A percentile compares a stretch with the other conserved stretches of the same genome.
Evolutionary conservation across 2,888 invertebrate genomes (phyloP).

Genomic region (Alloplasta piceator): DNA sequence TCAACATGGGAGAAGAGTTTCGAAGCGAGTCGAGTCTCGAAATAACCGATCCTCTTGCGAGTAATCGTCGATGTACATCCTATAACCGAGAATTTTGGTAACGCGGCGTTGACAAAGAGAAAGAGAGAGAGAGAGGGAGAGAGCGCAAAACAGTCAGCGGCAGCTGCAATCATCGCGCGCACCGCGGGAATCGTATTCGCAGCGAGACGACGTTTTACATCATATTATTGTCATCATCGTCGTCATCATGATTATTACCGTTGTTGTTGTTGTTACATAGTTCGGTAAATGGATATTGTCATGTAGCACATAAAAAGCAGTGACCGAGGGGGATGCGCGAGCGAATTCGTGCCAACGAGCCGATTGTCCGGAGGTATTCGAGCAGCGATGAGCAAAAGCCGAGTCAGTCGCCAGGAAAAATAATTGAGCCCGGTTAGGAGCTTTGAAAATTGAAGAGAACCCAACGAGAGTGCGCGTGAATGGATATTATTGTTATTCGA

Average conservation of each 20-base stretch:
- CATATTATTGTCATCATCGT: constrained; percentile 29
- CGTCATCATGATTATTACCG: too few species aligned
- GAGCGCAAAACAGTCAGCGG: constrained; percentile 60
- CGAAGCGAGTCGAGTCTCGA: too few species aligned
- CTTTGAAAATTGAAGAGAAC: too few species aligned
- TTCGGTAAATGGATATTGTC: too few species aligned
- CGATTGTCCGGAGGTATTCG: constrained; percentile 81
- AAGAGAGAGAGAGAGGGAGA: constrained; percentile 21
- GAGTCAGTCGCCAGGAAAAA: constrained; percentile 81
- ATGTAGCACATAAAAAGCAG: constrained; percentile 16
- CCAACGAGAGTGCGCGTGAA: too few species aligned
- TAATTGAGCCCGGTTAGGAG: constrained; percentile 75
- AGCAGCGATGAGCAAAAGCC: constrained; percentile 70
- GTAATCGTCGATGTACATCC: constrained; percentile 13
- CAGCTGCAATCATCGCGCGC: constrained; percentile 80
- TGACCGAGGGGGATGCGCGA: constrained; percentile 56
- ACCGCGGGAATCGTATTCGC: constrained; percentile 74
- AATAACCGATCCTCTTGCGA: not conserved
- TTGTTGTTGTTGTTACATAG: too few species aligned
- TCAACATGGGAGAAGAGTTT: too few species aligned
- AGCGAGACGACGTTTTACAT: constrained; percentile 51
- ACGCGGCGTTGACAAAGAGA: not conserved
- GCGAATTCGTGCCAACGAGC: constrained; percentile 65
- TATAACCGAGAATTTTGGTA: constrained; percentile 22
- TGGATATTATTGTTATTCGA: too few species aligned